phyloP scores from a whole-genome alignment of 1,140 invertebrate genomes.

The Cyphomyrmex costatus region DNA sequence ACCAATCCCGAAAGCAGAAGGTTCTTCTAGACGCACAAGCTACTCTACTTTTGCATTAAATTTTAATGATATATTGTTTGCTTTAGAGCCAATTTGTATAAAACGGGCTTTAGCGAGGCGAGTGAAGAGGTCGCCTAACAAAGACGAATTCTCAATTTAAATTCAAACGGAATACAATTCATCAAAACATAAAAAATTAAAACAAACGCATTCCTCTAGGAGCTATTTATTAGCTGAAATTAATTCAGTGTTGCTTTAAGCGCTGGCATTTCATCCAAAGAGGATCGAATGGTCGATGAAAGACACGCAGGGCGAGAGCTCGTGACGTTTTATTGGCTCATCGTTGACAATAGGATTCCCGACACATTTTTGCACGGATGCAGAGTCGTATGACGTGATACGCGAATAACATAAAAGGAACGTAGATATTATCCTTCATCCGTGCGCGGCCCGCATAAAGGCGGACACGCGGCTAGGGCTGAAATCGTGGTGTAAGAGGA shows the following conservation, averaged over 20 bases:
- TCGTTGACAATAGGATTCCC: constrained; percentile 37
- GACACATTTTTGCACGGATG: constrained; percentile 57
- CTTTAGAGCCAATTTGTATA: constrained; percentile 1
- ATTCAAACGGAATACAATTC: not conserved
- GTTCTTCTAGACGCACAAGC: not conserved
- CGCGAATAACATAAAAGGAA: constrained; percentile 58
- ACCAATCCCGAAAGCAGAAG: constrained; percentile 16
- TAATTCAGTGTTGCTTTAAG: constrained; percentile 5
- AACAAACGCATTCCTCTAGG: not conserved
- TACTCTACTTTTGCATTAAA: constrained; percentile 13
- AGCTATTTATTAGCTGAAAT: constrained; percentile 1
- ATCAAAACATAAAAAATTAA: constrained; percentile 2
- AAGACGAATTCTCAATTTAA: not conserved
- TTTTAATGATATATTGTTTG: constrained; percentile 46
- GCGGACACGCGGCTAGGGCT: constrained; percentile 73
- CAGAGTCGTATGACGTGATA: constrained; percentile 29
- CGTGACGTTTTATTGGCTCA: constrained; percentile 48
- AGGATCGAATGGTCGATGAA: not conserved
- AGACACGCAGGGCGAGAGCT: not conserved
- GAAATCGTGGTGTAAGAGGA: constrained; percentile 61
- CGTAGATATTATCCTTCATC: constrained; percentile 61
- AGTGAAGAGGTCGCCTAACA: not conserved
- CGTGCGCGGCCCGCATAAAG: constrained; percentile 39
- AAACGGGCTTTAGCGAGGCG: not conserved
- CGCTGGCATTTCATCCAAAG: not conserved